A percentile compares a stretch with the other conserved stretches of the same genome.
phyloP scores from a whole-genome alignment of 1,140 invertebrate genomes.

The Pogonus chalceus region DNA sequence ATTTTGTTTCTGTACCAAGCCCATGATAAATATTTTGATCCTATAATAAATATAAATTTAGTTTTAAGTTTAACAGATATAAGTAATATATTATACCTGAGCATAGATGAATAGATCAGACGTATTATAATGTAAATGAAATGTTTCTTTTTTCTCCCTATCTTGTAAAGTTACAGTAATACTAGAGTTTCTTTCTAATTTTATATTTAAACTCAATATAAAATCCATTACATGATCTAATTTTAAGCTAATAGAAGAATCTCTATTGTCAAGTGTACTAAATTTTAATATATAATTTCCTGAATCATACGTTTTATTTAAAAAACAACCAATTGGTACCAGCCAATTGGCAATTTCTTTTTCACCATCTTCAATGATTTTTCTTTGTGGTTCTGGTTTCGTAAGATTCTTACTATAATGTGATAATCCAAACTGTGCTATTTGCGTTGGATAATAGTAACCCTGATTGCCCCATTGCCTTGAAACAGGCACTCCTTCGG shows the following conservation, averaged over 20 bases:
- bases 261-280: conserved; percentile 55
- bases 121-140: conserved; percentile 75
- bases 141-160: conserved; percentile 63
- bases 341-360: conserved; percentile 53
- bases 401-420: conserved; percentile 94
- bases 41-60: conserved; percentile 26
- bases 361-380: conserved; percentile 65
- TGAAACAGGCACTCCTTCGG: conserved; percentile 85
- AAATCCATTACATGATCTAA: conserved; percentile 65
- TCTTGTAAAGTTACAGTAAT: conserved; percentile 68
- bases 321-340: conserved; percentile 50
- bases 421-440: conserved; percentile 93
- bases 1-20: conserved; percentile 55
- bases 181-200: conserved; percentile 65
- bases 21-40: conserved; percentile 79
- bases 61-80: not conserved
- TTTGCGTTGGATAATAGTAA: conserved; percentile 97
- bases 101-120: conserved; percentile 60
- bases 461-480: conserved; percentile 90
- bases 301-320: conserved; percentile 45
- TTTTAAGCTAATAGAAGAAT: conserved; percentile 56
- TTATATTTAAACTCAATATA: conserved; percentile 66
- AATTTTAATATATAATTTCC: conserved; percentile 55
- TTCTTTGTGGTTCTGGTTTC: conserved; percentile 60
- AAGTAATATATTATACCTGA: conserved; percentile 43